These are phyloP conservation scores for Alviniconcha marisindica DNA, from an alignment of 1,140 invertebrate genomes.

Conservation along the genomic window DNA sequence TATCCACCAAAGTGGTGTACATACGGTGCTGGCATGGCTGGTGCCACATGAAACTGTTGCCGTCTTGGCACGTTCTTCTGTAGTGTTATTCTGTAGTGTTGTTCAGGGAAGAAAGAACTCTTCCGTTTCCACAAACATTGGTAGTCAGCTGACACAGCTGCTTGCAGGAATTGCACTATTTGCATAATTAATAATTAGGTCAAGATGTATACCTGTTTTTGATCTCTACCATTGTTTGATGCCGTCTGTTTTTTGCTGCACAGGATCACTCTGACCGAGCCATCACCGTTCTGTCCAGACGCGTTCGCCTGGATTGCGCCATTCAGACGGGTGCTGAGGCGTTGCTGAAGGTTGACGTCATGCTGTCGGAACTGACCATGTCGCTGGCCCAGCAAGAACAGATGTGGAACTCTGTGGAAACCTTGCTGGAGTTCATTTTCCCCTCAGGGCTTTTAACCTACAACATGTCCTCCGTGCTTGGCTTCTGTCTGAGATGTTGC, in stretches of 20 bases:
- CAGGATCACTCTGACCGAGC: neutral
- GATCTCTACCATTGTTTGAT: too few relatives aligned
- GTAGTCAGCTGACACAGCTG: too few relatives aligned
- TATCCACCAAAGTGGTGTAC: too few relatives aligned
- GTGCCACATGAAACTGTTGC: too few relatives aligned
- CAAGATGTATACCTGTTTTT: too few relatives aligned
- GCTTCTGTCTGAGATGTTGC: constrained; percentile 1
- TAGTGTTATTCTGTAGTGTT: too few relatives aligned
- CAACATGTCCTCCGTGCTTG: constrained; percentile 5
- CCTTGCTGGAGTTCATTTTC: constrained; percentile 31
- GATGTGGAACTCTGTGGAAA: constrained; percentile 20
- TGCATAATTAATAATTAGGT: too few relatives aligned
- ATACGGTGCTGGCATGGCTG: too few relatives aligned
- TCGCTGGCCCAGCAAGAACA: constrained; percentile 32
- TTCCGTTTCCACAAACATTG: too few relatives aligned
- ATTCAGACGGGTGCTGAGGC: constrained; percentile 33
- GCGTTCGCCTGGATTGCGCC: constrained; percentile 34
- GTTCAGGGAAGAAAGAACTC: too few relatives aligned
- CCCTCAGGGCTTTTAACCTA: constrained; percentile 4
- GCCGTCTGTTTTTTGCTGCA: neutral
- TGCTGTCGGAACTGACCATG: constrained; percentile 38
- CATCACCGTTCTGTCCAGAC: constrained; percentile 4
- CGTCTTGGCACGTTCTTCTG: too few relatives aligned
- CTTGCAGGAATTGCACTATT: too few relatives aligned
- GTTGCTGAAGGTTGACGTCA: constrained; percentile 39